These are phyloP conservation scores for Oxytorus armatus DNA, from an alignment of 2,888 invertebrate species.

Conservation along the genomic window DNA sequence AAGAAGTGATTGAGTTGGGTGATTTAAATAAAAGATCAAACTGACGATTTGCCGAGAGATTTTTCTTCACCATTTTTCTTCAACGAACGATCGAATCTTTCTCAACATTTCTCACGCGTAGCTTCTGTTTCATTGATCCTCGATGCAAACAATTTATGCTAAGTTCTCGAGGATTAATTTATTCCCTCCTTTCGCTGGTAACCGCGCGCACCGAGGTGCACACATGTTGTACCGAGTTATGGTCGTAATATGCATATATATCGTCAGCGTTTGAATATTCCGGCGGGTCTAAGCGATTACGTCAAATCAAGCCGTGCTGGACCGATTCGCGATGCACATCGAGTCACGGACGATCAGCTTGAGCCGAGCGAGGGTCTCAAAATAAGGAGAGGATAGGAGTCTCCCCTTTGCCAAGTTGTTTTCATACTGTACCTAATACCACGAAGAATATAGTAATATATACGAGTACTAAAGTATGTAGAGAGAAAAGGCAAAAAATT, in stretches of 20 bases:
- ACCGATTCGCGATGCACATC: conserved; percentile 43
- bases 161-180: neutral
- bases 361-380: conserved; percentile 20
- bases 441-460: conserved; percentile 5
- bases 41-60: neutral
- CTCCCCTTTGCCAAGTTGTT: neutral
- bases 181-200: neutral
- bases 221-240: conserved; percentile 45
- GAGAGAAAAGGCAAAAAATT: conserved; percentile 17
- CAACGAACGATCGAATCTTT: conserved; percentile 37
- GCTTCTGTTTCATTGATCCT: neutral
- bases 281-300: conserved; percentile 33
- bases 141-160: too few species aligned
- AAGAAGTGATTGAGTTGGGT: neutral
- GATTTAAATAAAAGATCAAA: conserved; percentile 1
- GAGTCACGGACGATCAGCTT: conserved; percentile 43
- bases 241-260: neutral
- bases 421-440: conserved; percentile 13
- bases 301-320: conserved; percentile 34
- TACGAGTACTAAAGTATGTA: neutral
- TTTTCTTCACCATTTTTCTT: conserved; percentile 14
- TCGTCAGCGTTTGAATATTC: conserved; percentile 34
- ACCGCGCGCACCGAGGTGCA: too few species aligned
- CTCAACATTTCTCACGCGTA: conserved; percentile 9
- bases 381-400: neutral